Conservation (phyloP, 2,888 invertebrate genomes). For the Eucera pruinosa region DNA sequence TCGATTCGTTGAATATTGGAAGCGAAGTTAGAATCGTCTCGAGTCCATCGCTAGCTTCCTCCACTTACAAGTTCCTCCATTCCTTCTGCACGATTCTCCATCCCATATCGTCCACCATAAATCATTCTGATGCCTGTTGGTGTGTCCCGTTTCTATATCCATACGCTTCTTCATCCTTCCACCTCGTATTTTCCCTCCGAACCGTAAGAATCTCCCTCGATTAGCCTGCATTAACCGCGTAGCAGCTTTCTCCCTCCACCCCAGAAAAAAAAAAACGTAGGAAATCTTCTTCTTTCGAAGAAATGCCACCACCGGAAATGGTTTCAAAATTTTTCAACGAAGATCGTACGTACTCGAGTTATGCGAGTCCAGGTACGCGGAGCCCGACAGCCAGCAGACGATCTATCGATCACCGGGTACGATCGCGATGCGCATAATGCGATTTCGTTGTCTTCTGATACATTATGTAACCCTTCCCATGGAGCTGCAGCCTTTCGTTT, state of each 20-base stretch:
- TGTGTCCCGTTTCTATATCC: constrained; percentile 37
- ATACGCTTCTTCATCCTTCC: not conserved
- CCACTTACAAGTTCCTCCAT: constrained; percentile 4
- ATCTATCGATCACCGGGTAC: too few relatives aligned
- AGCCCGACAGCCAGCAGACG: constrained; percentile 44
- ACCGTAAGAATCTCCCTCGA: not conserved
- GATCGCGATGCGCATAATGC: constrained; percentile 63
- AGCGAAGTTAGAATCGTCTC: constrained; percentile 1
- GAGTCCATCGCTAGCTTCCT: constrained; percentile 23
- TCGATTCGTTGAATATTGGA: not conserved
- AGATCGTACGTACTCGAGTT: not conserved
- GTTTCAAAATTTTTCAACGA: constrained; percentile 20
- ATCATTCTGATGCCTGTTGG: constrained; percentile 26
- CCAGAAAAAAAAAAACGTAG: too few relatives aligned
- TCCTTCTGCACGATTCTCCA: not conserved
- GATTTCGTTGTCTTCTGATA: constrained; percentile 63
- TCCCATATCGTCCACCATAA: constrained; percentile 28
- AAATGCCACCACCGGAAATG: constrained; percentile 1
- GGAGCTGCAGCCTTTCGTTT: constrained; percentile 50
- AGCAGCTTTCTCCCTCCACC: too few relatives aligned
- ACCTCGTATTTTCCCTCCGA: not conserved
- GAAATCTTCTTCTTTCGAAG: not conserved
- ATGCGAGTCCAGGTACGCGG: not conserved
- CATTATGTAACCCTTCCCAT: constrained; percentile 67
- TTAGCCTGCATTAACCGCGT: too few relatives aligned